phyloP scores from a whole-genome alignment of 2,113 vertebrate species.

The Anolis sagrei region DNA sequence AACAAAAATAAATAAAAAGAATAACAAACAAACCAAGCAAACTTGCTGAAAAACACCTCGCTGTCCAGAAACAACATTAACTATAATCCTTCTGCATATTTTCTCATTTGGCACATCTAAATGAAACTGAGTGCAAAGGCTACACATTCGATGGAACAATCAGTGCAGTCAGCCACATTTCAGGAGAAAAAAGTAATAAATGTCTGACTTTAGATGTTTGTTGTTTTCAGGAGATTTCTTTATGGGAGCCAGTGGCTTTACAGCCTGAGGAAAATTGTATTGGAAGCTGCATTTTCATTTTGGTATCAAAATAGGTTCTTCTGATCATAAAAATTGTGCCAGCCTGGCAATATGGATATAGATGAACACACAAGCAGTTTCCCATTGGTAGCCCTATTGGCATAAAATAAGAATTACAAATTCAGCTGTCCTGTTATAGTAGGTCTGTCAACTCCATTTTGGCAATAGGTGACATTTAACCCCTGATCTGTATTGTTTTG shows the following conservation, averaged over 20 bases:
- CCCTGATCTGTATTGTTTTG: too few relatives aligned
- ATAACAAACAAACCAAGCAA: neutral
- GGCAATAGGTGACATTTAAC: too few relatives aligned
- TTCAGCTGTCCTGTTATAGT: too few relatives aligned
- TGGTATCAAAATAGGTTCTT: neutral
- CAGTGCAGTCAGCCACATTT: too few relatives aligned
- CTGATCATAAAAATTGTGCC: neutral
- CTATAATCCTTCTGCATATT: slow-evolving; percentile 14
- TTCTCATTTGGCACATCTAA: slow-evolving; percentile 12
- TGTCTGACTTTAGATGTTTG: too few relatives aligned
- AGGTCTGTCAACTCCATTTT: too few relatives aligned
- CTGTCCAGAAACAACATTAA: slow-evolving; percentile 8
- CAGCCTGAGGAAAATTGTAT: neutral
- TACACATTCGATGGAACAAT: neutral
- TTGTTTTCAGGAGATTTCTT: neutral
- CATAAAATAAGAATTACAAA: too few relatives aligned
- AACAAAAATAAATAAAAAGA: neutral
- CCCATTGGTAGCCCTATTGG: neutral
- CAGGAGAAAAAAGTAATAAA: too few relatives aligned
- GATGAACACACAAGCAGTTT: neutral
- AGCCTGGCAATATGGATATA: neutral
- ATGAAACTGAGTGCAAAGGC: neutral
- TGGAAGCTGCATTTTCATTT: neutral
- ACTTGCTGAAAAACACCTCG: neutral
- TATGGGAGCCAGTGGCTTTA: neutral